Evolutionary conservation across 2,888 invertebrate genomes (phyloP).

Genomic region (Erebia aethiops): DNA sequence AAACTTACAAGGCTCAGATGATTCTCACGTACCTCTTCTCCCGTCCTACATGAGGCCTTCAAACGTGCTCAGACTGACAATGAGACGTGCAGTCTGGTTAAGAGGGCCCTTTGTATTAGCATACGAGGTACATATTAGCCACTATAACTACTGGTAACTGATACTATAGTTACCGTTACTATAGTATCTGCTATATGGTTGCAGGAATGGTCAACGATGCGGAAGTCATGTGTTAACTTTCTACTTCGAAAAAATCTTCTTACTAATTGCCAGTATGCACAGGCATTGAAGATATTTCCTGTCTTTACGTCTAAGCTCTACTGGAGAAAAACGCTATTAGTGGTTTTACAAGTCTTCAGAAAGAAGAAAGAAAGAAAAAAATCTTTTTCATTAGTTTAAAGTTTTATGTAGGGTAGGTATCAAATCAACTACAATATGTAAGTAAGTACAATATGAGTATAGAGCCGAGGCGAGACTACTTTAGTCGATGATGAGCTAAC

Average conservation of each 20-base stretch:
- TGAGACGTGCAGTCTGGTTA: conserved; percentile 33
- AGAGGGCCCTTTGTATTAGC: conserved; percentile 24
- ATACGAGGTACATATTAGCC: conserved; percentile 6
- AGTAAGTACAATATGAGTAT: too few species aligned
- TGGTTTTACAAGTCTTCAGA: too few species aligned
- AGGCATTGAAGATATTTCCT: too few species aligned
- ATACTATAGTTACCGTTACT: background rate
- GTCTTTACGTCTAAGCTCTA: too few species aligned
- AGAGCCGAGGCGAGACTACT: too few species aligned
- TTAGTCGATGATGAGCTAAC: too few species aligned
- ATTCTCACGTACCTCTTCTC: conserved; percentile 15
- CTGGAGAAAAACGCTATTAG: too few species aligned
- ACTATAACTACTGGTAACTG: background rate
- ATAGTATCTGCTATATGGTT: background rate
- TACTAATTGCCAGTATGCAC: background rate
- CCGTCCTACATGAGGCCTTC: conserved; percentile 19
- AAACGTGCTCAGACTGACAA: conserved; percentile 34
- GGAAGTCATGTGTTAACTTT: background rate
- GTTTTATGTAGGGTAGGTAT: too few species aligned
- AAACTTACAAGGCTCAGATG: background rate
- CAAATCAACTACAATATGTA: too few species aligned
- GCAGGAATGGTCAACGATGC: background rate
- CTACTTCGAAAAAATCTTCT: background rate
- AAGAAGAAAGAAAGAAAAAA: too few species aligned
- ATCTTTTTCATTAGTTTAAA: too few species aligned